These are phyloP conservation scores for Naja naja DNA, from an alignment of 2,113 vertebrate species.

Conservation along the genomic window DNA sequence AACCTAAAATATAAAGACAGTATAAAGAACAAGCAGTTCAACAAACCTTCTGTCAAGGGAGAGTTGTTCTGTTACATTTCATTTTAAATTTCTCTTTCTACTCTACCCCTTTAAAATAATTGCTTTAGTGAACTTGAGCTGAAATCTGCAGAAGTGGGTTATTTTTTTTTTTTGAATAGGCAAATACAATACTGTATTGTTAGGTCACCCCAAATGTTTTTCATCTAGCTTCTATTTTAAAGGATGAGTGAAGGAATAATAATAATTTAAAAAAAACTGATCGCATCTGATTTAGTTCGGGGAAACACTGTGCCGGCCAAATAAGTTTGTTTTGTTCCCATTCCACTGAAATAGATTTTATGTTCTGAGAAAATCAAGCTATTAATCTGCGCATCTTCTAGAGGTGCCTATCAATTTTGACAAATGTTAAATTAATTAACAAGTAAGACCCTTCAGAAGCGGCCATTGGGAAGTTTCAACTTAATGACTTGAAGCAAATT, in stretches of 20 bases:
- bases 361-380: neutral
- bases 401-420: fast-evolving
- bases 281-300: neutral
- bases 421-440: slow-evolving; percentile 30
- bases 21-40: slow-evolving; percentile 46
- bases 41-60: neutral
- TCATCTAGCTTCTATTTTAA: fast-evolving
- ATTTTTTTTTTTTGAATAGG: neutral
- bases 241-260: neutral
- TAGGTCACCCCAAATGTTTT: neutral
- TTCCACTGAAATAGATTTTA: neutral
- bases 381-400: slow-evolving; percentile 18
- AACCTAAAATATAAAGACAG: slow-evolving; percentile 73
- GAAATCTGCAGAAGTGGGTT: neutral
- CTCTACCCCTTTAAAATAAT: neutral
- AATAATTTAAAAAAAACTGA: neutral
- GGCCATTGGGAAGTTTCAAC: slow-evolving; percentile 25
- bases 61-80: neutral
- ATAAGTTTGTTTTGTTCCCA: fast-evolving
- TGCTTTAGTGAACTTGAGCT: neutral
- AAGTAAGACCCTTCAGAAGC: slow-evolving; percentile 17
- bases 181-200: neutral
- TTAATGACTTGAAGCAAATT: slow-evolving; percentile 55
- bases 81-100: neutral
- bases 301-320: neutral